These are phyloP conservation scores for Choristoneura rosaceana DNA, from an alignment of 2,888 invertebrate genomes.

Conservation along the genomic window DNA sequence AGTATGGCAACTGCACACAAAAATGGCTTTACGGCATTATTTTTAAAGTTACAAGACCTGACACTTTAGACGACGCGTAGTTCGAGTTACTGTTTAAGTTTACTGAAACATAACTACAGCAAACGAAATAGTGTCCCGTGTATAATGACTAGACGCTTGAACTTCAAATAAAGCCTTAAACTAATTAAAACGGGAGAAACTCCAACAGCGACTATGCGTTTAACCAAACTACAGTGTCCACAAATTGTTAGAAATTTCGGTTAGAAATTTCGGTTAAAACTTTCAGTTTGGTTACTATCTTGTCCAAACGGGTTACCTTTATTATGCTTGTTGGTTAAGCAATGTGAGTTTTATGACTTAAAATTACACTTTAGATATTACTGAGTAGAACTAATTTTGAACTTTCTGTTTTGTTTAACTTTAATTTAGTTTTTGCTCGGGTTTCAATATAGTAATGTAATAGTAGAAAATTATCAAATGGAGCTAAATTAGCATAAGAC, in stretches of 20 bases:
- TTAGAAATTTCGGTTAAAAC: constrained; percentile 6
- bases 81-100: no score
- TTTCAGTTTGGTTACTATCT: constrained; percentile 10
- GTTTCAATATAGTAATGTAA: no score
- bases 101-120: no score
- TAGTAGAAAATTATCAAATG: no score
- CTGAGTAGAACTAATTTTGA: neutral
- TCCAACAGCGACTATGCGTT: constrained; percentile 1
- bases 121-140: neutral
- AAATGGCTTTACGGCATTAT: no score
- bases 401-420: neutral
- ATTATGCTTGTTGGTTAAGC: neutral
- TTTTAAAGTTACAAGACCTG: no score
- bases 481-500: no score
- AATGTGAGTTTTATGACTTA: neutral
- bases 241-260: constrained; percentile 10
- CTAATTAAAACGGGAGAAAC: constrained; percentile 15
- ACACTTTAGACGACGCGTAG: no score
- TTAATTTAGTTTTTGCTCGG: no score
- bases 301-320: neutral
- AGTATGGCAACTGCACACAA: no score
- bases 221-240: constrained; percentile 9
- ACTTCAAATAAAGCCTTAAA: neutral
- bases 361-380: neutral
- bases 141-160: neutral